Conservation (phyloP, 2,888 invertebrate genomes). For the Hypercompe scribonia region DNA sequence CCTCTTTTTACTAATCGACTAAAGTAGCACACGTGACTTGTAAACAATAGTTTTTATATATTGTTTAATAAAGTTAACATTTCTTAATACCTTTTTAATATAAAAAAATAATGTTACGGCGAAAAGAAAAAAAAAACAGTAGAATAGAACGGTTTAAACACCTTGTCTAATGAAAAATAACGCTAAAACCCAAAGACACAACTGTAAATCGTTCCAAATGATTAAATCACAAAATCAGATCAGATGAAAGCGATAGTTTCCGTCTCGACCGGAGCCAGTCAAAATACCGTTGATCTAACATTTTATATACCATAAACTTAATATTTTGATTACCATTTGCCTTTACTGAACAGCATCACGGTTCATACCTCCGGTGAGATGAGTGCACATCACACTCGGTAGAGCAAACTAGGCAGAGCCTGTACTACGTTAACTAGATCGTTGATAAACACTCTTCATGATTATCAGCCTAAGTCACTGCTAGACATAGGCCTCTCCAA, state of each 20-base stretch:
- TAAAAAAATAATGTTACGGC: background rate
- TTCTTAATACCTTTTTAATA: background rate
- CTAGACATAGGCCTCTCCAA: no score
- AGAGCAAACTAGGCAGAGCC: no score
- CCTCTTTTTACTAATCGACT: no score
- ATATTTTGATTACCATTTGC: background rate
- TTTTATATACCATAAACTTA: no score
- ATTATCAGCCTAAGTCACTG: no score
- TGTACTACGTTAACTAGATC: no score
- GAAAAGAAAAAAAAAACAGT: background rate
- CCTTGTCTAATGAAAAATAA: background rate
- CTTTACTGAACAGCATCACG: background rate
- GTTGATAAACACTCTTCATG: no score
- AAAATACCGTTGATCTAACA: no score
- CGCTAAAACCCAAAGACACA: background rate
- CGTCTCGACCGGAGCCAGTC: background rate
- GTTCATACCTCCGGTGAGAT: background rate
- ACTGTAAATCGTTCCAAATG: slow-evolving; percentile 5
- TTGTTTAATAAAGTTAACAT: background rate
- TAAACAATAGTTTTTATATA: no score
- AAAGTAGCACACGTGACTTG: no score
- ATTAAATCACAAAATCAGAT: background rate
- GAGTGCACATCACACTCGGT: no score
- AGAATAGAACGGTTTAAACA: background rate
- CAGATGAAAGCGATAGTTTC: background rate